Evolutionary conservation across 2,888 invertebrate genomes (phyloP), one percentile per base, ranked within the genome.

Genomic region (Adineta ricciae): DNA sequence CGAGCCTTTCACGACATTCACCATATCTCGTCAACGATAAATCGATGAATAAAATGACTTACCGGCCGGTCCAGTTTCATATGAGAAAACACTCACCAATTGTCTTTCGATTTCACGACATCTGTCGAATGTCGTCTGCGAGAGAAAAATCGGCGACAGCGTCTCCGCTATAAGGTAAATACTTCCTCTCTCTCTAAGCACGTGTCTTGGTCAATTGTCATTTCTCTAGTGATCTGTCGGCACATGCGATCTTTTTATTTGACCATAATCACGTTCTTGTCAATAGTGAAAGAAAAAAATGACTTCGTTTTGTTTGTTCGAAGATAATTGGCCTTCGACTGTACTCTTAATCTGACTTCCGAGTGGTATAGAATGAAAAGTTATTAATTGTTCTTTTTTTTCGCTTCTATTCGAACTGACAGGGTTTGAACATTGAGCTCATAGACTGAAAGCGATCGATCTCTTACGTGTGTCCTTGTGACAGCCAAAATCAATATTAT

Each of bases 1-100:
- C 32, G 78, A 32, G 27, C 84, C 84, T 84, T 84, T 84, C 27
- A 49, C 27, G 2, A 84, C 84, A 46, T 84, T 84, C 78, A 84
- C 84, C 84, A 84, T 84, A 54, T 19, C 21, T 64, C n/a, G 14
- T 11, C 5, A 50, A 50, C 14, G 11, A 50, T 16, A 50, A 50
- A 16, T 49, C 49, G 14, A 49, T 49, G n/a, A n/a, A n/a, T n/a
- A n/a, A n/a, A n/a, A n/a, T n/a, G n/a, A n/a, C n/a, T n/a, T n/a
- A n/a, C n/a, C n/a, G n/a, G n/a, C n/a, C n/a, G n/a, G 11, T 46
- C 11, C 8, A 46, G 5, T 46, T 46, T 46, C 5, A 46, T 46
- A 46, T 46, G 46, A 46, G 46, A 46, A 46, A 11, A 46, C 46
- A 46, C 8, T 46, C 46, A 46, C 46, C 46, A 46, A 46, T 46